These are phyloP conservation scores for Steatocranus sp. DNA, from an alignment of 2,797 vertebrate species.

Conservation along the genomic window DNA sequence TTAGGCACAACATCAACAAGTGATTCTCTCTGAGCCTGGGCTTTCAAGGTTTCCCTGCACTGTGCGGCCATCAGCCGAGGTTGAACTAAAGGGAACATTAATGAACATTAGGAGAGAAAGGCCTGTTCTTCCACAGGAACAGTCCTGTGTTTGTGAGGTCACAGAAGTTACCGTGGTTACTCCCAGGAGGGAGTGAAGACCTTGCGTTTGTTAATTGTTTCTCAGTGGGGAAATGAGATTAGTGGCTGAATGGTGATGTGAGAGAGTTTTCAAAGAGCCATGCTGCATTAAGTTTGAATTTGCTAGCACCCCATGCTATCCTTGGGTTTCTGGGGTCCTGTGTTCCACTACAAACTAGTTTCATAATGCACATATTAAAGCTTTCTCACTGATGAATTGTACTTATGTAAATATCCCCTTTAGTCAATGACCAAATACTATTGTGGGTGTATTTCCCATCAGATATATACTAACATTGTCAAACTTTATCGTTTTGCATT, in stretches of 20 bases:
- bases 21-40: slow-evolving; percentile 59
- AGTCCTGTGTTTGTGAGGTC: slow-evolving; percentile 80
- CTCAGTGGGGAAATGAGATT: slow-evolving; percentile 79
- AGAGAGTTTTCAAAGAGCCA: slow-evolving; percentile 75
- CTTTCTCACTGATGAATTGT: neutral
- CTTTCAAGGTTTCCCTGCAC: slow-evolving; percentile 57
- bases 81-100: slow-evolving; percentile 75
- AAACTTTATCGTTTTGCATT: neutral
- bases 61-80: slow-evolving; percentile 59
- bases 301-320: slow-evolving; percentile 44
- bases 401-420: neutral
- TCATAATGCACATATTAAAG: slow-evolving; percentile 25
- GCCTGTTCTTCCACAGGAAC: slow-evolving; percentile 75
- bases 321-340: slow-evolving; percentile 23
- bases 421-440: neutral
- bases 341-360: slow-evolving; percentile 36
- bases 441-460: neutral
- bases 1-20: slow-evolving; percentile 80
- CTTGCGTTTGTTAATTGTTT: slow-evolving; percentile 80
- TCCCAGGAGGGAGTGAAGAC: slow-evolving; percentile 74
- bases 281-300: slow-evolving; percentile 70
- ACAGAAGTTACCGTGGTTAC: slow-evolving; percentile 82
- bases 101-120: slow-evolving; percentile 78
- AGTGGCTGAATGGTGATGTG: slow-evolving; percentile 81
- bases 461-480: neutral